These are phyloP conservation scores for Plutomurus gul DNA, from an alignment of 1,140 invertebrate species.

Conservation along the genomic window DNA sequence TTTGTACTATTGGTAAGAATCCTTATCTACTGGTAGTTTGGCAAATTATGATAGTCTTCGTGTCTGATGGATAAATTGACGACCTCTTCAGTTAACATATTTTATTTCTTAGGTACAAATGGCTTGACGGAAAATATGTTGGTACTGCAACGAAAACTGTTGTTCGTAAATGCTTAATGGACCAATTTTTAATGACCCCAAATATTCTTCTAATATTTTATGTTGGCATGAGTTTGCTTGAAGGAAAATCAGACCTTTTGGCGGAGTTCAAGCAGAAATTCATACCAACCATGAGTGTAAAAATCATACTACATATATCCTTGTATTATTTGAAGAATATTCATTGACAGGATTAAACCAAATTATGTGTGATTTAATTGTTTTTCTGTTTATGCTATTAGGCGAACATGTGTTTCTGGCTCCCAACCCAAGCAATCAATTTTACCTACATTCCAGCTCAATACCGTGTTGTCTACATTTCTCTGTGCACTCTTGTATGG, in stretches of 20 bases:
- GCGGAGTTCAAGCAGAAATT: conserved; percentile 74
- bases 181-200: conserved; percentile 78
- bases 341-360: no score
- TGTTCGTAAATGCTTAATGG: conserved; percentile 71
- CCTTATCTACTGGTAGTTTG: conserved; percentile 46
- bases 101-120: conserved; percentile 71
- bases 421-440: conserved; percentile 75
- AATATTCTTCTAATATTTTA: conserved; percentile 71
- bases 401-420: conserved; percentile 71
- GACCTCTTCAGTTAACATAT: background rate
- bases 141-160: conserved; percentile 69
- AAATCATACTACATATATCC: background rate
- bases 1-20: conserved; percentile 68
- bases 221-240: conserved; percentile 72
- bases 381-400: conserved; percentile 26
- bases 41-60: background rate
- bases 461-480: conserved; percentile 72
- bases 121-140: conserved; percentile 70
- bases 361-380: background rate
- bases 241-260: conserved; percentile 68
- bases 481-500: conserved; percentile 73
- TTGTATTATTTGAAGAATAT: background rate
- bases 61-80: background rate
- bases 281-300: conserved; percentile 63
- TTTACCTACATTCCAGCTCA: conserved; percentile 70